Conservation (phyloP, 2,113 vertebrate species). For the Alectura lathami region DNA sequence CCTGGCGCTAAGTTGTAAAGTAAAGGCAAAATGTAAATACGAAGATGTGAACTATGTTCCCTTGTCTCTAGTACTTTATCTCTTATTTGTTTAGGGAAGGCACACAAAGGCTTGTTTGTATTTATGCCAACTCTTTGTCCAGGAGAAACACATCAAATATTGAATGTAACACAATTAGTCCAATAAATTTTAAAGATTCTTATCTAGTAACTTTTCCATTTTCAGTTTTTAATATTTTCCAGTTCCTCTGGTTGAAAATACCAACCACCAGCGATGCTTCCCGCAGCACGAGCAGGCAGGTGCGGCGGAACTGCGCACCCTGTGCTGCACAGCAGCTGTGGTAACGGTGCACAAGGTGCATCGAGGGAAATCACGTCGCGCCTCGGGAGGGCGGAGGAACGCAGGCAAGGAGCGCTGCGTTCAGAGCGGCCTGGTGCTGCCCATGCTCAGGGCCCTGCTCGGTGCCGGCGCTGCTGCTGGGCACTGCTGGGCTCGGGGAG, state of each 20-base stretch:
- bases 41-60: slow-evolving; percentile 80
- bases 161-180: slow-evolving; percentile 95
- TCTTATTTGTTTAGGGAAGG: slow-evolving; percentile 80
- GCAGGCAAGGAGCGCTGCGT: not conserved
- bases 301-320: not conserved
- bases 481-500: not conserved
- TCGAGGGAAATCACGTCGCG: not conserved
- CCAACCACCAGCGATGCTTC: not conserved
- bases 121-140: slow-evolving; percentile 87
- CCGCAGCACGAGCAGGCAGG: not conserved
- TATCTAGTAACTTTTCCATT: slow-evolving; percentile 69
- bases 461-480: no score
- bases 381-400: not conserved
- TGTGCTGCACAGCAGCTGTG: not conserved
- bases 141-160: slow-evolving; percentile 85
- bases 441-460: rapidly evolving
- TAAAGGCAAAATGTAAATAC: slow-evolving; percentile 89
- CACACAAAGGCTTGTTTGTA: slow-evolving; percentile 84
- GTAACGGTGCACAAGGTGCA: rapidly evolving
- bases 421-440: not conserved
- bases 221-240: not conserved
- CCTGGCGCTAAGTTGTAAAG: slow-evolving; percentile 86
- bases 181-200: slow-evolving; percentile 97
- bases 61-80: slow-evolving; percentile 79
- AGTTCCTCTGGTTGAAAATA: not conserved